Evolutionary conservation across 2,888 invertebrate species (phyloP).

Genomic region (Argynnis bischoffii): DNA sequence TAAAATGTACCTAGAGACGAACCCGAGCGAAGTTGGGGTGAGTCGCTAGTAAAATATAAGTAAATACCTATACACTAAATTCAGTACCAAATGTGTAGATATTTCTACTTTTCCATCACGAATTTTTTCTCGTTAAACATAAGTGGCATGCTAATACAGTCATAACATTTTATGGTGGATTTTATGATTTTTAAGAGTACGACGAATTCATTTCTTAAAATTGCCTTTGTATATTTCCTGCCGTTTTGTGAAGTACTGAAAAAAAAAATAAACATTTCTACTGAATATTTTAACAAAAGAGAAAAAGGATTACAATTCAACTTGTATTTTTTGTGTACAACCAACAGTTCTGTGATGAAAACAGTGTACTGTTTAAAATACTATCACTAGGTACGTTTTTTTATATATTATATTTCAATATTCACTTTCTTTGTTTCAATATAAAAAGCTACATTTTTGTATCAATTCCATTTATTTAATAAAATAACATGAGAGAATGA

Average conservation of each 20-base stretch:
- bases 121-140: too few relatives aligned
- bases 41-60: too few relatives aligned
- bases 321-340: slow-evolving; percentile 11
- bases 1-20: too few relatives aligned
- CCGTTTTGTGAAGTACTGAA: not conserved
- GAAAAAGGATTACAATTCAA: slow-evolving; percentile 17
- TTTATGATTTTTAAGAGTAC: not conserved
- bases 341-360: slow-evolving; percentile 11
- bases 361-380: slow-evolving; percentile 11
- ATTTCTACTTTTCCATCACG: too few relatives aligned
- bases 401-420: not conserved
- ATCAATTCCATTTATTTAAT: too few relatives aligned
- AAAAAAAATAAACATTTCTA: slow-evolving; percentile 4
- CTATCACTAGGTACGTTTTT: not conserved
- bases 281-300: slow-evolving; percentile 15
- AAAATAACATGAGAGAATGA: too few relatives aligned
- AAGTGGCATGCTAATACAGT: too few relatives aligned
- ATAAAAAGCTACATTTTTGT: too few relatives aligned
- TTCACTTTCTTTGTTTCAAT: not conserved
- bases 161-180: not conserved
- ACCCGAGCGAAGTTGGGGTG: too few relatives aligned
- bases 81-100: too few relatives aligned
- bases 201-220: slow-evolving; percentile 13
- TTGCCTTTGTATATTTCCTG: slow-evolving; percentile 8
- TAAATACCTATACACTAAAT: too few relatives aligned